Percentiles rank a stretch among this genome's conserved stretches.
These are phyloP conservation scores for Chionomys nivalis DNA, from an alignment of 2,113 vertebrate genomes.

Conservation along the genomic window DNA sequence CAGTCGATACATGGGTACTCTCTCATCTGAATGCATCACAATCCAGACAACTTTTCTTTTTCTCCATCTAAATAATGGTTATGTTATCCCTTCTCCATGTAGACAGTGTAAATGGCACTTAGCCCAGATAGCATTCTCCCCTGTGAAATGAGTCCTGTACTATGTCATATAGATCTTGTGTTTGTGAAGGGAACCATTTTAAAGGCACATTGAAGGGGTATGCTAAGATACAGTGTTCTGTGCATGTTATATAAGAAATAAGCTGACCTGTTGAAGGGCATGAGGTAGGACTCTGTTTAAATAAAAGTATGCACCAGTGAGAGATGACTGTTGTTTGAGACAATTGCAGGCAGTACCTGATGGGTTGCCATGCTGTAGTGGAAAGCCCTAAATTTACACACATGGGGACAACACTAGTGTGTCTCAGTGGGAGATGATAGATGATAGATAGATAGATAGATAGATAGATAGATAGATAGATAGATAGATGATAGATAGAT, in stretches of 20 bases:
- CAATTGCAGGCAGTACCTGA: background rate
- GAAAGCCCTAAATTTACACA: background rate
- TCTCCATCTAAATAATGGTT: background rate
- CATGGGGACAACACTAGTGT: background rate
- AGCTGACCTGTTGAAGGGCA: background rate
- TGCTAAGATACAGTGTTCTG: background rate
- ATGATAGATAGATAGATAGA: too few species aligned
- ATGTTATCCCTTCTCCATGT: background rate
- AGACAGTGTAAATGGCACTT: background rate
- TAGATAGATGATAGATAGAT: too few species aligned
- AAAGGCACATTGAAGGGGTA: background rate
- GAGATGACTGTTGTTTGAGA: background rate
- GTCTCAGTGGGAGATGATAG: background rate
- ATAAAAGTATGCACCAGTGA: background rate
- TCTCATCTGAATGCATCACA: background rate
- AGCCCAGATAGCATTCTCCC: background rate
- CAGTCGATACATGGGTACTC: too few species aligned
- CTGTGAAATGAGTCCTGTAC: background rate
- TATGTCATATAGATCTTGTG: background rate
- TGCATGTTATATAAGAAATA: background rate
- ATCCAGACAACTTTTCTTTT: background rate
- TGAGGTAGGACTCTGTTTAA: background rate
- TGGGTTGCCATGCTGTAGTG: background rate
- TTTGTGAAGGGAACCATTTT: background rate
- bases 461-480: too few species aligned